Evolutionary conservation across 2,797 vertebrate species (phyloP), one percentile per base, ranked within the genome.

Genomic region (Remorina albescens): DNA sequence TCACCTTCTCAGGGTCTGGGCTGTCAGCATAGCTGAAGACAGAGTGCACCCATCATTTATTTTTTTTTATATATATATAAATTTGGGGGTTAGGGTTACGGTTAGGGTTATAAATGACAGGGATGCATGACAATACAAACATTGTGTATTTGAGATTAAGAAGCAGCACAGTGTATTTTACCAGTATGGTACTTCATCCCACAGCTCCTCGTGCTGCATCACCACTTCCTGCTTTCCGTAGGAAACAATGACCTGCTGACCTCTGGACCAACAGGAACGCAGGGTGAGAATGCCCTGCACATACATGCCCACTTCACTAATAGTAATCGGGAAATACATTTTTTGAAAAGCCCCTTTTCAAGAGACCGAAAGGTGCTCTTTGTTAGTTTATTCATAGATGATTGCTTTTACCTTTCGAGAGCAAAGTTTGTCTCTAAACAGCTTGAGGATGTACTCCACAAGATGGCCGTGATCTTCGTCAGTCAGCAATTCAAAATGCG

Each of bases 11-110:
- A 0, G 95, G 89, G 64, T 95, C 81, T 0, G 95, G 89, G 71
- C 94, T 89, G 87, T 98, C 76, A 1, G 95, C 97, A 88, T 97
- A 98, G 96, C 97, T 98, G 89, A 41, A 81, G 2, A 83, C 46
- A 78, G 23, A 78, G 26, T 2, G 3, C 32, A 30, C 13, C 37
- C 56, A 36, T 8, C 30, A 30, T 30, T 30, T n/a, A n/a, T n/a
- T n/a, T n/a, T n/a, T n/a, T n/a, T n/a, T n/a, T n/a, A n/a, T n/a
- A n/a, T n/a, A n/a, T n/a, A n/a, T n/a, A n/a, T n/a, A n/a, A n/a
- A n/a, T n/a, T n/a, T n/a, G n/a, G n/a, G n/a, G n/a, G n/a, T n/a
- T n/a, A n/a, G n/a, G n/a, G n/a, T n/a, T n/a, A n/a, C n/a, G n/a
- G n/a, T n/a, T n/a, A n/a, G n/a, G n/a, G n/a, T n/a, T n/a, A n/a